phyloP scores from a whole-genome alignment of 2,888 invertebrate genomes.

The Icerya purchasi region DNA sequence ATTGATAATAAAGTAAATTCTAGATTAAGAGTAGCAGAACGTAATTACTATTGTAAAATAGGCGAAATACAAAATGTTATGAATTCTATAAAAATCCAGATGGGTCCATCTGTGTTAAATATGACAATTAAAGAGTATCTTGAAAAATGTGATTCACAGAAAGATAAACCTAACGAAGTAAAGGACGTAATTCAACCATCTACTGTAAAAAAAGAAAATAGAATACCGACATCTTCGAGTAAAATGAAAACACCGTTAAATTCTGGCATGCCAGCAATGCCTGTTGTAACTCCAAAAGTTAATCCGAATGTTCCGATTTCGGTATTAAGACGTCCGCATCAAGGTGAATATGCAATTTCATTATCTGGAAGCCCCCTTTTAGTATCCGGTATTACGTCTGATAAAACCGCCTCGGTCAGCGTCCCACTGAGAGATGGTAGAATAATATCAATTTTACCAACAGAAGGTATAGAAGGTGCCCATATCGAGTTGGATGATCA shows the following conservation, averaged over 20 bases:
- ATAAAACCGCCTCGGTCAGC: conserved; percentile 13
- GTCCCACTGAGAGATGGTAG: conserved; percentile 14
- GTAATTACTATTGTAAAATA: neutral
- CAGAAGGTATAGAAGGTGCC: conserved; percentile 7
- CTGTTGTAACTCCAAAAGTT: conserved; percentile 14
- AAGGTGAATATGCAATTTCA: conserved; percentile 15
- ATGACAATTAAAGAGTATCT: neutral
- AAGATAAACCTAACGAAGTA: neutral
- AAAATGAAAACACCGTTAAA: conserved; percentile 14
- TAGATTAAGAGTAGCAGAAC: neutral
- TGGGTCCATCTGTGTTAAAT: neutral
- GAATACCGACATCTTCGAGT: conserved; percentile 5
- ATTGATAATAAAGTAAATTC: neutral
- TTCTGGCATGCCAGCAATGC: conserved; percentile 3
- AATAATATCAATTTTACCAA: conserved; percentile 15
- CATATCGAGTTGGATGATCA: conserved; percentile 12
- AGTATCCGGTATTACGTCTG: conserved; percentile 13
- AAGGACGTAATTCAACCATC: too few relatives aligned
- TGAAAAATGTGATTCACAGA: neutral
- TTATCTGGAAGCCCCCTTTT: conserved; percentile 15
- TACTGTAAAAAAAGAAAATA: conserved; percentile 1
- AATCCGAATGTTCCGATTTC: conserved; percentile 15
- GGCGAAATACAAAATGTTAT: neutral
- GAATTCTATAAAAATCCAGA: neutral
- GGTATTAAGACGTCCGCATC: conserved; percentile 14